Evolutionary conservation across 2,797 vertebrate species (phyloP).

Genomic region (Tangara arthus): DNA sequence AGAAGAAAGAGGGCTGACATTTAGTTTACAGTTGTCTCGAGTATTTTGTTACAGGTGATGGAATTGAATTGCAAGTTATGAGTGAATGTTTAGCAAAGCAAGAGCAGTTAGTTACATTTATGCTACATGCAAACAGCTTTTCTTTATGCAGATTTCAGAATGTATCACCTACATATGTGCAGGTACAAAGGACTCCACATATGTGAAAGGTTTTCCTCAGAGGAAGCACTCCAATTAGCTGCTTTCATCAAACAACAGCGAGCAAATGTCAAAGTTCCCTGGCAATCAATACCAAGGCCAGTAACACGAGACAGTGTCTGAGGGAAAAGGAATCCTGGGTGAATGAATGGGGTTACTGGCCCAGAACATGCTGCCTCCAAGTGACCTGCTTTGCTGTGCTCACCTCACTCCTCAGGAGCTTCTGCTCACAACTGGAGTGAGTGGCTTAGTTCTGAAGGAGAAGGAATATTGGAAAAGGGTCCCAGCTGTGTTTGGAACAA

Average conservation of each 20-base stretch:
- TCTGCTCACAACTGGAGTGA: background rate
- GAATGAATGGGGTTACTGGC: background rate
- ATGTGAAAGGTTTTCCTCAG: background rate
- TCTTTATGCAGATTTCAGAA: background rate
- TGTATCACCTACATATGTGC: background rate
- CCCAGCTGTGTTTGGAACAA: background rate
- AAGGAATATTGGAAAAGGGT: background rate
- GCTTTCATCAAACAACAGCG: constrained; percentile 17
- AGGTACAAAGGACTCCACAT: background rate
- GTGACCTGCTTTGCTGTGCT: background rate
- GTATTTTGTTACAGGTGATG: constrained; percentile 45
- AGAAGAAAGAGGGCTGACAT: constrained; percentile 14
- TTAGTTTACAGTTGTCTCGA: constrained; percentile 19
- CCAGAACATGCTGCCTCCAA: background rate
- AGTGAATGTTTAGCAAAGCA: background rate
- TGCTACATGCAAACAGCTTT: background rate
- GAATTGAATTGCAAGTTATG: constrained; percentile 41
- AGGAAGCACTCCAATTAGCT: constrained; percentile 15
- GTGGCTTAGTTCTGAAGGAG: background rate
- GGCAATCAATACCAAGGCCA: background rate
- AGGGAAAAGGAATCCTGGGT: background rate
- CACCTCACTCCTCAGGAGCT: background rate
- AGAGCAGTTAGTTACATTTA: background rate
- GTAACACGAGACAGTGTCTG: constrained; percentile 23
- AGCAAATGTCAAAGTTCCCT: constrained; percentile 6